Base-by-base conservation (phyloP, 2,113 vertebrate genomes). In the Syngnathoides biaculeatus region DNA sequence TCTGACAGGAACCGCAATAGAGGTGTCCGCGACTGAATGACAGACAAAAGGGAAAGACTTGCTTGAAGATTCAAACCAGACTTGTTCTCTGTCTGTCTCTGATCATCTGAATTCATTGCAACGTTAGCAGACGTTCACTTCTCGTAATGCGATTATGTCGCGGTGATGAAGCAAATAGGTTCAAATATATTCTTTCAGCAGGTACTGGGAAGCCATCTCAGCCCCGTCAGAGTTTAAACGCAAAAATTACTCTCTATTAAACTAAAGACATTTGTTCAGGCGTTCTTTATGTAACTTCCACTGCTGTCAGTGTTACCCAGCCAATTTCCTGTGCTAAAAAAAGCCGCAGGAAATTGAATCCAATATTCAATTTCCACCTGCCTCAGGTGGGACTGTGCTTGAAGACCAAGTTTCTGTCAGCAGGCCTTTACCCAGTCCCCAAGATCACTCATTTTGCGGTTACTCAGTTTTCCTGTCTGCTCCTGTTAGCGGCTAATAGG, bases 311-410 rank as follows among this genome's bases (percentile, higher is more conserved):
- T 84, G 79, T 82, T 86, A 75, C 10, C 3, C 61, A 78, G 78
- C 87, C 88, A 89, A 83, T 61, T 71, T 74, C 64, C 78, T 64
- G 53, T 67, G 77, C 81, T 43, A 47, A 43, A 83, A 80, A 84
- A 88, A 78, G 67, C 74, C 84, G 81, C 84, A 88, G 88, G 87
- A 91, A 92, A 89, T 88, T 78, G 77, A 81, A 87, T 84, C 66
- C 86, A 82, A 88, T 78, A 75, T 86, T 85, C 74, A 86, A 88
- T 90, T 90, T 90, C 85, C 89, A 90, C 90, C 86, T 90, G 81
- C 74, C 67, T 88, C 87, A 90, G 85, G 85, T 89, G 76, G 70
- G 72, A 69, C 73, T 71, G 53, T 59, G 40, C 58, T 65, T 42
- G 22, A 56, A 70, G 73, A 87, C 82, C 82, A 87, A 82, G 65